Evolutionary conservation across 2,797 vertebrate genomes (phyloP).

Genomic region (Semotilus atromaculatus): DNA sequence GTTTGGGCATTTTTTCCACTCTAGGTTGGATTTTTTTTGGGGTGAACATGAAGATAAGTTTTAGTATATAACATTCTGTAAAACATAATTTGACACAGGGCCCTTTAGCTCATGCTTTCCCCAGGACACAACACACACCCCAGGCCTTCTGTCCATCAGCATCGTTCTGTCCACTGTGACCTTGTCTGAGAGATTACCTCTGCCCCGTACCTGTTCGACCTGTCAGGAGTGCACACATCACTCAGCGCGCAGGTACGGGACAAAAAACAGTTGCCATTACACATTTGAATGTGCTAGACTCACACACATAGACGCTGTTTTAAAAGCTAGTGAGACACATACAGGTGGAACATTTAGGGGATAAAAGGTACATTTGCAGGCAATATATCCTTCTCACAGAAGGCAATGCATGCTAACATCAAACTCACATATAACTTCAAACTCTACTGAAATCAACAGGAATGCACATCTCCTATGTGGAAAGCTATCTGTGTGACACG

Average conservation of each 20-base stretch:
- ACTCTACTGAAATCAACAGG: background rate
- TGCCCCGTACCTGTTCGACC: constrained; percentile 69
- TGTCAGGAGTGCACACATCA: constrained; percentile 71
- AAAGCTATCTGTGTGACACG: background rate
- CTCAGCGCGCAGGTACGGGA: constrained; percentile 75
- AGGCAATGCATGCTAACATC: background rate
- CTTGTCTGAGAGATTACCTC: constrained; percentile 53
- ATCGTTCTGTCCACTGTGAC: constrained; percentile 7
- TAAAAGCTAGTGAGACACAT: background rate
- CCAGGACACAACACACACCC: constrained; percentile 31
- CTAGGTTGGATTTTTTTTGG: background rate
- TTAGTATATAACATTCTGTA: constrained; percentile 1
- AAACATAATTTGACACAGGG: constrained; percentile 45
- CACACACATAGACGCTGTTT: background rate
- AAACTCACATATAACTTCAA: background rate
- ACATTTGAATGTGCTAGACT: background rate
- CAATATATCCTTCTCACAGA: background rate
- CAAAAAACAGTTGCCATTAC: constrained; percentile 63
- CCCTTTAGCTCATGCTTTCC: constrained; percentile 49
- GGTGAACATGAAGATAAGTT: background rate
- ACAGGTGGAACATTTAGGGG: background rate
- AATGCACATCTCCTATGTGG: background rate
- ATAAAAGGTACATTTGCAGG: background rate
- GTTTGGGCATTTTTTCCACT: background rate
- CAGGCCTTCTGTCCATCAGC: constrained; percentile 44